phyloP scores from a whole-genome alignment of 2,888 invertebrate species.

The Odontothrips loti region DNA sequence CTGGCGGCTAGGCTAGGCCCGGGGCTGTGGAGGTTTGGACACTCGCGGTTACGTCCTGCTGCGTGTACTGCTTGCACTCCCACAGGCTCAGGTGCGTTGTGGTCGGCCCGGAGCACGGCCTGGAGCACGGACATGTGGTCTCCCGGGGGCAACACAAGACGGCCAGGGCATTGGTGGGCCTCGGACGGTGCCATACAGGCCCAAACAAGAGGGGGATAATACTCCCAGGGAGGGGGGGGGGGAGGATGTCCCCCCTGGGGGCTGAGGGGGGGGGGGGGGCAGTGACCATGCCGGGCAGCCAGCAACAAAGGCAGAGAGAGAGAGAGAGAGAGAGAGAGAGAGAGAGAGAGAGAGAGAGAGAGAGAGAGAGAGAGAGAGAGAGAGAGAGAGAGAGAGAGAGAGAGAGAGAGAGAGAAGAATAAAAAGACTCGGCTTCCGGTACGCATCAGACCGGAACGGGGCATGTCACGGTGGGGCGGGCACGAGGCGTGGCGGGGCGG shows the following conservation, averaged over 20 bases:
- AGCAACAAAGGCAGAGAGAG: not conserved
- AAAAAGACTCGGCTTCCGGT: slow-evolving; percentile 1
- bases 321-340: not conserved
- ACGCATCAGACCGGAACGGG: slow-evolving; percentile 17
- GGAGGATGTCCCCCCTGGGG: too few species aligned
- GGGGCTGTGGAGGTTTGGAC: too few species aligned
- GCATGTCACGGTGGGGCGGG: slow-evolving; percentile 6
- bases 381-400: not conserved
- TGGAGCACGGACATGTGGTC: too few species aligned
- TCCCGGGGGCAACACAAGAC: not conserved
- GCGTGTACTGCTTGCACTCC: too few species aligned
- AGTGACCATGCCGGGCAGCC: not conserved
- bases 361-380: not conserved
- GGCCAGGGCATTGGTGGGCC: not conserved
- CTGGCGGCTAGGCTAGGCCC: too few species aligned
- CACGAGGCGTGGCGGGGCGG: slow-evolving; percentile 2
- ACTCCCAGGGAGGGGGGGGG: not conserved
- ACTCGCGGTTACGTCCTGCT: too few species aligned
- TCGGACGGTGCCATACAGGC: not conserved
- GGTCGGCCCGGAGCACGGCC: too few species aligned
- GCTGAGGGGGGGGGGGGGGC: not conserved
- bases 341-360: not conserved
- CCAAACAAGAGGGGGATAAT: not conserved
- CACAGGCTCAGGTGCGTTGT: too few species aligned
- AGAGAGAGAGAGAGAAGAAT: not conserved